phyloP scores from a whole-genome alignment of 2,888 invertebrate genomes.

The Cacoxenus indagator region DNA sequence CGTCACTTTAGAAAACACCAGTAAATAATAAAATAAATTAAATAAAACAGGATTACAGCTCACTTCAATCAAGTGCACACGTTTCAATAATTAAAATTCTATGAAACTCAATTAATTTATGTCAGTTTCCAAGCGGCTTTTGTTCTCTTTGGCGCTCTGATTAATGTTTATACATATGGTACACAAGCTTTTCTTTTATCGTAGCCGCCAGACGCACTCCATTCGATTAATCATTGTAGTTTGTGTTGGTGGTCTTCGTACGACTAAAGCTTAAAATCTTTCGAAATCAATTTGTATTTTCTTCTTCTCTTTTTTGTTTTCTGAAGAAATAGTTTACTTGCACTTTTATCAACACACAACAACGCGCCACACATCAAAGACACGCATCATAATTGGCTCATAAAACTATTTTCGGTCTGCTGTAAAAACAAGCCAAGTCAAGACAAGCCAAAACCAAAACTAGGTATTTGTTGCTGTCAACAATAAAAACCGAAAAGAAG shows the following conservation, averaged over 20 bases:
- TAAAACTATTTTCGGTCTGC: conserved; percentile 20
- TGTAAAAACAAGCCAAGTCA: conserved; percentile 1
- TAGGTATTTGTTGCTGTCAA: not conserved
- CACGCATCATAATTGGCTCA: conserved; percentile 5
- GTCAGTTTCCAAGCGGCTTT: conserved; percentile 19
- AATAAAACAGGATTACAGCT: too few species aligned
- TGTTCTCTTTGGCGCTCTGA: conserved; percentile 15
- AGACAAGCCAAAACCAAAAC: not conserved
- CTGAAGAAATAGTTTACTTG: conserved; percentile 27
- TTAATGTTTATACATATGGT: conserved; percentile 30
- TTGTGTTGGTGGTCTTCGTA: too few species aligned
- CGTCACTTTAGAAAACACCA: not conserved
- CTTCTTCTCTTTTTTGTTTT: conserved; percentile 31
- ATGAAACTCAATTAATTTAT: conserved; percentile 37
- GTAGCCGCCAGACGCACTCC: too few species aligned
- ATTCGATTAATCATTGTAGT: conserved; percentile 17
- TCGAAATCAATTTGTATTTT: conserved; percentile 26
- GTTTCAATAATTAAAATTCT: too few species aligned
- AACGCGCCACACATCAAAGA: conserved; percentile 9
- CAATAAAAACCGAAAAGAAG: conserved; percentile 1
- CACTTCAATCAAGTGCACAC: too few species aligned
- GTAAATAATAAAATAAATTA: too few species aligned
- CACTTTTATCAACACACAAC: conserved; percentile 28
- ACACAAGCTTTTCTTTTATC: not conserved
- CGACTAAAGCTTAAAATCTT: conserved; percentile 33